Percentiles rank a stretch among this genome's conserved stretches.
Evolutionary conservation across 1,140 invertebrate genomes (phyloP).

Genomic region (Aplysia californica): DNA sequence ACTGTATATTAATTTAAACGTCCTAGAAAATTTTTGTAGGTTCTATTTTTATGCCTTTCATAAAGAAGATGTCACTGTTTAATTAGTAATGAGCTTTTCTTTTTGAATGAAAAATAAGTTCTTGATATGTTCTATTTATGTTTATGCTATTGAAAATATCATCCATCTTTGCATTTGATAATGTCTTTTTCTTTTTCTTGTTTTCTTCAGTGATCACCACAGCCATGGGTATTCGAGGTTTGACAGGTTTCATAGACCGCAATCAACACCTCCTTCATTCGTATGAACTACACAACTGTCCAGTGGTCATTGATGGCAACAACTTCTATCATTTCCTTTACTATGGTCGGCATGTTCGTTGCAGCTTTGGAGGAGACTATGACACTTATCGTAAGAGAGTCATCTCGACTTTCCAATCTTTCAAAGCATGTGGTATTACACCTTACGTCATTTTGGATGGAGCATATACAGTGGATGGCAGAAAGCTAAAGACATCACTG

Average conservation of each 20-base stretch:
- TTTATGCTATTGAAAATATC: too few relatives aligned
- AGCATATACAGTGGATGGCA: conserved; percentile 75
- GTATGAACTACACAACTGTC: conserved; percentile 76
- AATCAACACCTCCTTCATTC: conserved; percentile 76
- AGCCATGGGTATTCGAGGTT: conserved; percentile 73
- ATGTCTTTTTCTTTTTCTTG: too few relatives aligned
- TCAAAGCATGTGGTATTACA: conserved; percentile 80
- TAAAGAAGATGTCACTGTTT: too few relatives aligned
- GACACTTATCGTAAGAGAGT: conserved; percentile 77
- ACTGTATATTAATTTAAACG: too few relatives aligned
- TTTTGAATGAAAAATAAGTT: too few relatives aligned
- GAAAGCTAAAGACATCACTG: conserved; percentile 80
- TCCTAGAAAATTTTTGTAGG: too few relatives aligned
- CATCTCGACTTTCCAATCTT: conserved; percentile 77
- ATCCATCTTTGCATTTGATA: too few relatives aligned
- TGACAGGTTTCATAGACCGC: conserved; percentile 75
- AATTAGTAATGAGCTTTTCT: too few relatives aligned
- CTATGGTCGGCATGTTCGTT: conserved; percentile 73
- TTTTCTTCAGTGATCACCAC: too few relatives aligned
- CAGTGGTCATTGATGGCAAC: conserved; percentile 85
- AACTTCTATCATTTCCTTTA: conserved; percentile 82
- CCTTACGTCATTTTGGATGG: conserved; percentile 88
- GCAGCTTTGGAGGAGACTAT: conserved; percentile 88
- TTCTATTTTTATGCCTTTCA: too few relatives aligned
- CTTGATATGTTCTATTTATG: too few relatives aligned